These are phyloP conservation scores for Salpingus planirostris DNA, from an alignment of 2,888 invertebrate species.

Conservation along the genomic window DNA sequence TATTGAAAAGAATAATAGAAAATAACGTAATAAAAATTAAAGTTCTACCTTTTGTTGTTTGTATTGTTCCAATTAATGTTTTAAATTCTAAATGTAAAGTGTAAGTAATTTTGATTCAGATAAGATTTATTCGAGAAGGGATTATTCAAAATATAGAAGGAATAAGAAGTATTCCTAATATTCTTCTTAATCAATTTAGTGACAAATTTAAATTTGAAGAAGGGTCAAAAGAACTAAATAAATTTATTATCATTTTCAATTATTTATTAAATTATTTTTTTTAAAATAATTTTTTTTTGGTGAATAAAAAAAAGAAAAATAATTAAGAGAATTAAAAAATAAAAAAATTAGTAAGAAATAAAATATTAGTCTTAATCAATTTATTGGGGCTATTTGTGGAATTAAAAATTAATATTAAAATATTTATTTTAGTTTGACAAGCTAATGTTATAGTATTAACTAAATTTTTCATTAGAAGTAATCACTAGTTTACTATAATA, in stretches of 20 bases:
- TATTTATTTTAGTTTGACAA: conserved; percentile 59
- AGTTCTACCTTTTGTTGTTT: conserved; percentile 39
- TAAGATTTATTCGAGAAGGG: conserved; percentile 44
- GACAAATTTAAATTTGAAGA: conserved; percentile 45
- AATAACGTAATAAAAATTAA: conserved; percentile 42
- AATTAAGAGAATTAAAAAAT: conserved; percentile 47
- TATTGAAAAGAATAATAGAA: conserved; percentile 54
- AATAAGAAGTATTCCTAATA: conserved; percentile 45
- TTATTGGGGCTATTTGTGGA: conserved; percentile 59
- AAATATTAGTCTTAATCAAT: conserved; percentile 42
- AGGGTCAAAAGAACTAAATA: conserved; percentile 62
- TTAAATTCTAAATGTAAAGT: conserved; percentile 51
- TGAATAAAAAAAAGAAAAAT: conserved; percentile 39
- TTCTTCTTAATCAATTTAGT: conserved; percentile 53
- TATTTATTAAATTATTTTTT: conserved; percentile 29
- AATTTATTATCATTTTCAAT: conserved; percentile 58
- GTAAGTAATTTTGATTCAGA: conserved; percentile 44
- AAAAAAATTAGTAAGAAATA: conserved; percentile 41
- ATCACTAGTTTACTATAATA: conserved; percentile 51
- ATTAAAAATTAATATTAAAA: conserved; percentile 52
- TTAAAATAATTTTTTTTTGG: conserved; percentile 29
- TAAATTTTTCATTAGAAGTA: conserved; percentile 55
- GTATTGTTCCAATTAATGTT: conserved; percentile 44
- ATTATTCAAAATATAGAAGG: conserved; percentile 48
- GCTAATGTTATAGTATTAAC: conserved; percentile 49